A percentile compares a stretch with the other conserved stretches of the same genome.
These are phyloP conservation scores for Argentina silus DNA, from an alignment of 2,797 vertebrate genomes.

Conservation along the genomic window DNA sequence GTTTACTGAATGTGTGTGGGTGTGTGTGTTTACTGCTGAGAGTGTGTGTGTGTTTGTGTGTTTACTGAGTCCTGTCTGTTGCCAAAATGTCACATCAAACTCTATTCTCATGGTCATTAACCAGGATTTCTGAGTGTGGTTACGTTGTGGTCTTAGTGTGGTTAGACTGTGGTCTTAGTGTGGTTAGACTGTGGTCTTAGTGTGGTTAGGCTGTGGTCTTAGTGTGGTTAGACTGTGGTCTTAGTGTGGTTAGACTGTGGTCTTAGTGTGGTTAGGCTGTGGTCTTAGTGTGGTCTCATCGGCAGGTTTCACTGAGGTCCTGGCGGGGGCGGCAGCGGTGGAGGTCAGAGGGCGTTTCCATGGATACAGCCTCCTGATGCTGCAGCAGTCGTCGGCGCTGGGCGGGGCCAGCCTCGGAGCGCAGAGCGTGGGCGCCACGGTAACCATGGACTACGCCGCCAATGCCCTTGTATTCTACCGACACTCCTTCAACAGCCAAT, in stretches of 20 bases:
- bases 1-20: neutral
- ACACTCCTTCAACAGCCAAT: slow-evolving; percentile 73
- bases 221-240: neutral
- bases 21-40: neutral
- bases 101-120: neutral
- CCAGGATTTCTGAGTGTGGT: neutral
- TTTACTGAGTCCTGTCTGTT: neutral
- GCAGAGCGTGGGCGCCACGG: slow-evolving; percentile 54
- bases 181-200: no score
- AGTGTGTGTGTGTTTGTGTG: neutral
- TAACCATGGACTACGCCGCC: slow-evolving; percentile 79
- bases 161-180: slow-evolving; percentile 80
- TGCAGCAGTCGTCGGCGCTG: slow-evolving; percentile 84
- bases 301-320: slow-evolving; percentile 83
- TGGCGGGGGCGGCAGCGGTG: slow-evolving; percentile 59
- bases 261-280: neutral
- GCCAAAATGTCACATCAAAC: neutral
- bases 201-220: neutral
- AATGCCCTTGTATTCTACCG: slow-evolving; percentile 84
- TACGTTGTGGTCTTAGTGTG: slow-evolving; percentile 19
- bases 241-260: neutral
- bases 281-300: neutral
- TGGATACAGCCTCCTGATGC: slow-evolving; percentile 84
- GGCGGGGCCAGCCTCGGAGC: slow-evolving; percentile 87
- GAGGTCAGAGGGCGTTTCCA: slow-evolving; percentile 66